Conservation (phyloP, 2,888 invertebrate genomes). For the Neoitamus cyanurus region DNA sequence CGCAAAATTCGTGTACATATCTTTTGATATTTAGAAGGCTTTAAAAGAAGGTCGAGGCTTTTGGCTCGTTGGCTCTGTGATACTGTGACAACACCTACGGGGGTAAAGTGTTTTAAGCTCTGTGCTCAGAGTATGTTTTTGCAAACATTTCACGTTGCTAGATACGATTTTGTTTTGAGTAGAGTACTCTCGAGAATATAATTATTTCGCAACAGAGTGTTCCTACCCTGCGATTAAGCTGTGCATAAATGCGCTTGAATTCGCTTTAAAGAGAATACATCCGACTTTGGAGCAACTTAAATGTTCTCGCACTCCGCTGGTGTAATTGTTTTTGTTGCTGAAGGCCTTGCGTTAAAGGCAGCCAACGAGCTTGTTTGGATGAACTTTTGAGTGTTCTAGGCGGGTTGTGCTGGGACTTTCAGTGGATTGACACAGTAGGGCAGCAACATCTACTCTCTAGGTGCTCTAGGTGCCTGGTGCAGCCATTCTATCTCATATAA, state of each 20-base stretch:
- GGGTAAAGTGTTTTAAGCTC: background rate
- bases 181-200: background rate
- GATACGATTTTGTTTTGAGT: background rate
- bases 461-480: background rate
- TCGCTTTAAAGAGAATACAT: background rate
- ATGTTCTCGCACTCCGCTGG: background rate
- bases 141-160: background rate
- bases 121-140: background rate
- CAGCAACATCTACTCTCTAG: background rate
- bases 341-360: background rate
- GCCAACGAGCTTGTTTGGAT: background rate
- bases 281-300: background rate
- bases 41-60: background rate
- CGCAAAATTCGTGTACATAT: background rate
- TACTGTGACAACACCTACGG: background rate
- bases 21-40: background rate
- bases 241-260: background rate
- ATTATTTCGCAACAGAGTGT: background rate
- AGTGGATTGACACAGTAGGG: background rate
- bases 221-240: background rate
- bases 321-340: background rate
- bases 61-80: background rate
- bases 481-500: background rate
- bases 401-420: background rate
- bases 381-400: background rate